Evolutionary conservation across 2,888 invertebrate genomes (phyloP).

Genomic region (Rhagonycha fulva): DNA sequence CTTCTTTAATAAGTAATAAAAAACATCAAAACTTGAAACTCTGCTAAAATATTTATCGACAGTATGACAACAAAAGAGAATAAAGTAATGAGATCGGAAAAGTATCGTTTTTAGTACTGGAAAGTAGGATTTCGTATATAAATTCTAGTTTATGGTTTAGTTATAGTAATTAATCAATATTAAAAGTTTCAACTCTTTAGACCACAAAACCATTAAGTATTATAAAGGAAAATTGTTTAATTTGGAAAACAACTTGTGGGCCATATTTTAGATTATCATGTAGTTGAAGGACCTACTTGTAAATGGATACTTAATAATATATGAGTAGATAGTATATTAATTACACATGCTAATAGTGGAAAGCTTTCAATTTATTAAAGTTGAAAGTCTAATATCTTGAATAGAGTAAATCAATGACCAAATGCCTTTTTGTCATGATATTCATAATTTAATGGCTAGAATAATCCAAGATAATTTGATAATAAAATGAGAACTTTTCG

Average conservation of each 20-base stretch:
- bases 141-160: neutral
- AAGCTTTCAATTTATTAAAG: slow-evolving; percentile 32
- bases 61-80: neutral
- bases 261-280: neutral
- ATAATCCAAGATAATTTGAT: neutral
- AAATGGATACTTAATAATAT: neutral
- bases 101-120: neutral
- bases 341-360: slow-evolving; percentile 19
- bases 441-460: slow-evolving; percentile 23
- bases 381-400: slow-evolving; percentile 28
- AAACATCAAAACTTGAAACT: neutral
- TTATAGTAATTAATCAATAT: neutral
- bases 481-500: neutral
- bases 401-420: slow-evolving; percentile 23
- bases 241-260: neutral
- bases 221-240: neutral
- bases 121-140: neutral
- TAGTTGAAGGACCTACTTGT: neutral
- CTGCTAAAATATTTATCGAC: neutral
- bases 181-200: neutral
- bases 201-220: neutral
- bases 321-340: neutral
- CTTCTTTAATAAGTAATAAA: neutral
- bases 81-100: neutral
- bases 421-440: slow-evolving; percentile 30